Percentiles rank a stretch among this genome's conserved stretches.
Evolutionary conservation across 1,140 invertebrate genomes (phyloP).

Genomic region (Heliconius hermathena): DNA sequence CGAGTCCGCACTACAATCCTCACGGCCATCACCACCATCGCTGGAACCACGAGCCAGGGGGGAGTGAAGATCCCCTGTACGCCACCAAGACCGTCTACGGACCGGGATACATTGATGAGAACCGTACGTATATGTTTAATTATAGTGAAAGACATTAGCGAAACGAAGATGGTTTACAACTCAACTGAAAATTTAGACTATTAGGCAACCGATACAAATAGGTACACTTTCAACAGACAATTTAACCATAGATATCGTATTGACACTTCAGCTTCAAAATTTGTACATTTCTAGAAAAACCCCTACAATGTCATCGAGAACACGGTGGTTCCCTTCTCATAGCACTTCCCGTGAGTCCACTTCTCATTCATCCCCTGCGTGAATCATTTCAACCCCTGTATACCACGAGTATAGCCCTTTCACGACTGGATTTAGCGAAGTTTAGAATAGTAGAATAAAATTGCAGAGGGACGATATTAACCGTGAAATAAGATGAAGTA

Average conservation of each 20-base stretch:
- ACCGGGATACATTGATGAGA: constrained; percentile 78
- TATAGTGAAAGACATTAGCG: constrained; percentile 46
- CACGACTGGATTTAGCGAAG: constrained; percentile 40
- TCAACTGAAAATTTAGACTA: constrained; percentile 39
- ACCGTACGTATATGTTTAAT: constrained; percentile 76
- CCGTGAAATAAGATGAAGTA: constrained; percentile 47
- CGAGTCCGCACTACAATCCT: constrained; percentile 76
- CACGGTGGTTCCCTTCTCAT: constrained; percentile 46
- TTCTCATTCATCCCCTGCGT: constrained; percentile 45
- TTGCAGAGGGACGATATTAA: constrained; percentile 31
- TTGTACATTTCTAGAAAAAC: constrained; percentile 62
- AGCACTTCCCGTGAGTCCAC: constrained; percentile 43
- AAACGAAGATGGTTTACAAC: constrained; percentile 27
- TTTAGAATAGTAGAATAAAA: constrained; percentile 41
- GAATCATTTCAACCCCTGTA: constrained; percentile 41
- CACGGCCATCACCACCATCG: constrained; percentile 73
- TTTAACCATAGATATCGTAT: constrained; percentile 81
- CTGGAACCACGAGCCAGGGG: constrained; percentile 76
- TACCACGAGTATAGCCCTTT: constrained; percentile 45
- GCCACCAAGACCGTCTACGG: constrained; percentile 79
- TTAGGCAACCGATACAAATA: constrained; percentile 58
- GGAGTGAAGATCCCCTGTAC: constrained; percentile 71
- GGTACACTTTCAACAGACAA: constrained; percentile 59
- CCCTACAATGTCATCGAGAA: constrained; percentile 42
- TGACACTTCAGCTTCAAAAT: constrained; percentile 66